Evolutionary conservation across 2,113 vertebrate species (phyloP).

Genomic region (Burhinus bistriatus): DNA sequence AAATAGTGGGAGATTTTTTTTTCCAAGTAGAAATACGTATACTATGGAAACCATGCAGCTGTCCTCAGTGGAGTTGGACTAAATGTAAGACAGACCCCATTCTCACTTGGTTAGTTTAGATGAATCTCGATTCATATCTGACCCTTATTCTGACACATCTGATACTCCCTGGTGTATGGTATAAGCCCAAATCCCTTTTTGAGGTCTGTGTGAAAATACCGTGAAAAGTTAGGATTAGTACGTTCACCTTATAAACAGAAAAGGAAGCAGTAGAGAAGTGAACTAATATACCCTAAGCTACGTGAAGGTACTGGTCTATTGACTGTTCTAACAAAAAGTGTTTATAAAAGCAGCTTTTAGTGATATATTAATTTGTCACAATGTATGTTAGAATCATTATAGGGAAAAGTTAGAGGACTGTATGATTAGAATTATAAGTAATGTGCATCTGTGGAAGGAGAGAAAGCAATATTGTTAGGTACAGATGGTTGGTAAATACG

Average conservation of each 20-base stretch:
- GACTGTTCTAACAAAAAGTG: background rate
- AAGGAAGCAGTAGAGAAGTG: background rate
- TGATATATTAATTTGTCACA: background rate
- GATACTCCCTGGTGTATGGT: background rate
- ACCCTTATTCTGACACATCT: background rate
- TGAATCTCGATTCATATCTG: background rate
- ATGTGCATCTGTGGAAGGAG: background rate
- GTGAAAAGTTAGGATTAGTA: background rate
- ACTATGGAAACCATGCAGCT: background rate
- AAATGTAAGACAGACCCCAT: background rate
- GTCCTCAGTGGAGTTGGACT: background rate
- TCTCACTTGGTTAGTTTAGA: background rate
- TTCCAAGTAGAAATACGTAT: background rate
- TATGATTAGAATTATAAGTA: background rate
- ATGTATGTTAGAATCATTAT: background rate
- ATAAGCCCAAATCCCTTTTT: background rate
- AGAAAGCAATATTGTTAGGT: background rate
- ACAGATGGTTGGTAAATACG: conserved; percentile 38
- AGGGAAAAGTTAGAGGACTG: background rate
- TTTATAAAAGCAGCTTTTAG: background rate
- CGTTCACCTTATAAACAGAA: background rate
- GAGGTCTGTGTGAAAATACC: background rate
- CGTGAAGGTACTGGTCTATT: background rate
- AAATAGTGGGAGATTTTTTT: background rate
- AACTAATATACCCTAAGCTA: background rate